Evolutionary conservation across 2,888 invertebrate genomes (phyloP).

Genomic region (Cataglyphis albicans): DNA sequence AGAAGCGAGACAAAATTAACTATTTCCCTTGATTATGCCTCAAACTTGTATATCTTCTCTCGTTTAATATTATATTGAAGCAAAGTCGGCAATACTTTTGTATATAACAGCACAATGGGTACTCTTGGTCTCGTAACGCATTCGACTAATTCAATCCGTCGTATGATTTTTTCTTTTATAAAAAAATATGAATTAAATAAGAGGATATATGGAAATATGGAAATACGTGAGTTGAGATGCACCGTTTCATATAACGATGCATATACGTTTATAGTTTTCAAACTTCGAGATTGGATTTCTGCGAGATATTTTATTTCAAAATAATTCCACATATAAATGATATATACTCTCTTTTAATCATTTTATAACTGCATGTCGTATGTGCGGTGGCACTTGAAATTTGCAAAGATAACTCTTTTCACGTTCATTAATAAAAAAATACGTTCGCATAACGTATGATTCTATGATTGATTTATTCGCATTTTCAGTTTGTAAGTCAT

Average conservation of each 20-base stretch:
- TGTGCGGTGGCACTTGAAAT: neutral
- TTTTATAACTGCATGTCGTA: neutral
- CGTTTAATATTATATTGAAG: slow-evolving; percentile 2
- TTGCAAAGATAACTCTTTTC: neutral
- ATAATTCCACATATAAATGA: neutral
- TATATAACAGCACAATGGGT: neutral
- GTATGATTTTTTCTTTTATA: neutral
- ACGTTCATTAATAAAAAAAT: slow-evolving; percentile 16
- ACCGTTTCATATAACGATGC: neutral
- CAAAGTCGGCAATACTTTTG: neutral
- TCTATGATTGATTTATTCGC: neutral
- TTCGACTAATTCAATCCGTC: neutral
- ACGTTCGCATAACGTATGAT: neutral
- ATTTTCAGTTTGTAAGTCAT: neutral
- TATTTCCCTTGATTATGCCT: neutral
- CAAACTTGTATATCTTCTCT: neutral
- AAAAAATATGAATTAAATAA: neutral
- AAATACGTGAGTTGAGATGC: neutral
- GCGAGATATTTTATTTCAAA: neutral
- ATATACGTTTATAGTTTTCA: neutral
- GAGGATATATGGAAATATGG: neutral
- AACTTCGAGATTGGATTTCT: neutral
- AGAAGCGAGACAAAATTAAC: neutral
- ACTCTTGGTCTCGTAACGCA: neutral
- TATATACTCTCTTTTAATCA: neutral